These are phyloP conservation scores for Pelodiscus sinensis DNA, from an alignment of 2,113 vertebrate species.

Conservation along the genomic window DNA sequence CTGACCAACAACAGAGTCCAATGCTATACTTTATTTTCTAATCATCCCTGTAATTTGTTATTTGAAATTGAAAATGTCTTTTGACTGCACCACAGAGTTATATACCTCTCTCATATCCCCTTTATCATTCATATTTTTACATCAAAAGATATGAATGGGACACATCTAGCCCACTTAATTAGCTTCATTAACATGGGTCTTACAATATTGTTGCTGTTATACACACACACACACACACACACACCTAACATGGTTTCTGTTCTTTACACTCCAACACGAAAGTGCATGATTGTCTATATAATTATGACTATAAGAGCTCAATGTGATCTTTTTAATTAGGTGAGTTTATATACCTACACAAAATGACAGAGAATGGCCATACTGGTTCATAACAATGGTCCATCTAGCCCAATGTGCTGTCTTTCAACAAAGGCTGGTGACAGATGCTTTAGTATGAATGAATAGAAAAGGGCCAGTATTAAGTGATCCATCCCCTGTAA, in stretches of 20 bases:
- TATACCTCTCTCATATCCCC: no score
- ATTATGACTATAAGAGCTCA: conserved; percentile 51
- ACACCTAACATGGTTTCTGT: no score
- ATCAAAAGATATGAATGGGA: no score
- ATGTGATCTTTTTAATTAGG: not conserved
- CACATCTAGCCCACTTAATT: no score
- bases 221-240: no score
- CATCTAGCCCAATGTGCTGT: not conserved
- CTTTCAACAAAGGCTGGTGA: not conserved
- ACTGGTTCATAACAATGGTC: not conserved
- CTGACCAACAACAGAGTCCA: not conserved
- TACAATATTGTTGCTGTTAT: no score
- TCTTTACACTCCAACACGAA: no score
- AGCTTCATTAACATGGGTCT: no score
- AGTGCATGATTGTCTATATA: no score
- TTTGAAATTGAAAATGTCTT: conserved; percentile 55
- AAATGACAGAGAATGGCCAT: not conserved
- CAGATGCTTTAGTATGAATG: not conserved
- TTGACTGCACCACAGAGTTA: conserved; percentile 16
- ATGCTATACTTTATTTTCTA: not conserved
- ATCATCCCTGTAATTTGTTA: conserved; percentile 39
- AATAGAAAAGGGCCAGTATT: not conserved
- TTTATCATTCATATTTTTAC: no score
- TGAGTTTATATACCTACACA: not conserved
- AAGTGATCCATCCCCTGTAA: not conserved